Evolutionary conservation across 35 echinoderm and acorn worm genomes (phyloP), one percentile per base, ranked within the genome.

Genomic region (Apostichopus californicus): DNA sequence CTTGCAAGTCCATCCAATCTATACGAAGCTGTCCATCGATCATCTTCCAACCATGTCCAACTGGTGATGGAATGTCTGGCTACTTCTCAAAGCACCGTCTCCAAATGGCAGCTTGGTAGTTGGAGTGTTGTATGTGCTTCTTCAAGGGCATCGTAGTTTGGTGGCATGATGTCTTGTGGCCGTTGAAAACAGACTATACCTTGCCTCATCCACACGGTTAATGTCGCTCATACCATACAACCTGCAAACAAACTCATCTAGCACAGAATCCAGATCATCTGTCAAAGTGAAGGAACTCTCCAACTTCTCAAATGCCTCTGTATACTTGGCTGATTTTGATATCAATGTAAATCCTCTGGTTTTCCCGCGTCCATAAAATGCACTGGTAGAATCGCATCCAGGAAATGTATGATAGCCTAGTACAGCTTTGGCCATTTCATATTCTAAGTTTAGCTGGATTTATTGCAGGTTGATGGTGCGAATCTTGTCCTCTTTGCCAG

Each of bases 341-440:
- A 17, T 10, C 92, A 65, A 61, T 92, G 71, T 77, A 93, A 72
- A 6, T 84, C 94, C 61, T 92, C 93, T 14, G 65, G 54, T 78
- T 95, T 95, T 10, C 85, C 91, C 63, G 93, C 93, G 3, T 34
- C 91, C 94, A 90, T 95, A 90, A 1, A 95, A 75, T 1, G 91
- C 88, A 77, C 94, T 93, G 0, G 93, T 91, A 23, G 90, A 90
- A 60, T 25, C 24, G 24, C 24, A 25, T 25, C 24, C 24, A 25
- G 24, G 24, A 25, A 25, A 25, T 25, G 24, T 25, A 25, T 25
- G 24, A 25, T 25, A 25, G 24, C 24, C 24, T 25, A 25, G 24
- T 25, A 25, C 24, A 25, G 24, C 24, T 25, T 25, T 25, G 24
- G 24, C 24, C 24, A 25, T 25, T 25, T 25, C 24, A 25, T 25